Base-by-base conservation (phyloP, 2,113 vertebrate species). In the Sclerurus mexicanus region DNA sequence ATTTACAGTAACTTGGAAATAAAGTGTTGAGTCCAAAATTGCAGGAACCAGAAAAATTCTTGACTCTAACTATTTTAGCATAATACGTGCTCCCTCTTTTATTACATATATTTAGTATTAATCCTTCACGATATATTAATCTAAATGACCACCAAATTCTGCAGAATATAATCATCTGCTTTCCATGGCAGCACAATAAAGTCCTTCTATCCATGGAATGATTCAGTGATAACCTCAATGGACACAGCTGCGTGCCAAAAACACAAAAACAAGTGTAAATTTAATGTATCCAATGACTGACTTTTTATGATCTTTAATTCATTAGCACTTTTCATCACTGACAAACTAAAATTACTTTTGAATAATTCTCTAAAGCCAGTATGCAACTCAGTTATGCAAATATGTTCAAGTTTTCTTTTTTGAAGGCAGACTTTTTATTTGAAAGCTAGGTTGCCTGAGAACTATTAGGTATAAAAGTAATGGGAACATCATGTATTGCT, bases 1-100 rank as follows among this genome's bases (percentile, higher is more conserved):
- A 91, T 60, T 93, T 71, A 53, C 49, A 91, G 58, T 95, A 94
- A 93, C 66, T 87, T 46, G 8, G 64, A 90, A 96, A 95, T 42
- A 93, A 85, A 96, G 30, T 22, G 14, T 71, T 19, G 8, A 93
- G 50, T 69, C 66, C 44, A 73, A 81, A 85, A 81, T 14, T n/a
- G 52, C 30, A 49, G 5, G 5, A 88, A 42, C 4, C 14, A 3
- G 42, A 76, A 86, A 60, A 81, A 14, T 2, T 60, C 7, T 42
- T 47, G 39, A 47, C 47, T 44, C 72, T 39, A 83, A 24, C 4
- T 53, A 16, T 28, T 77, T 56, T 64, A 87, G 24, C 7, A 10
- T 7, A 47, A 73, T 3, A 66, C 9, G 11, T n/a, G 53, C 7
- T 59, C 31, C 18, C 12, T 14, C 7, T 11, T 68, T 12, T 40